Evolutionary conservation across 64 coral and sea anemone genomes (phyloP), one percentile per base, ranked within the genome.

Genomic region (Dendronephthya gigantea): DNA sequence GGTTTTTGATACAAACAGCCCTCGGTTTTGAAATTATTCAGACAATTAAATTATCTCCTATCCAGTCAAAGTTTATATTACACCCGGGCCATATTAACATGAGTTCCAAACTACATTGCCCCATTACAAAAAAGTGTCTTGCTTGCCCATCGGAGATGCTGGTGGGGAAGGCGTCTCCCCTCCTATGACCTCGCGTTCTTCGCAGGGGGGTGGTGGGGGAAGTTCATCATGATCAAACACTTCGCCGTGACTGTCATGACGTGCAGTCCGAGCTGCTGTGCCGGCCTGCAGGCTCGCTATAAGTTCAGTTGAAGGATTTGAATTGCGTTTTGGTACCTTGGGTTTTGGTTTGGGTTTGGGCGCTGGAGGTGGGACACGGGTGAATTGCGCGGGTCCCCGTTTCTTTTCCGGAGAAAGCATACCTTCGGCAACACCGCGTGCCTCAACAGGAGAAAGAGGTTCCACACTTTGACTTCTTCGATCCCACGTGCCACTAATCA

Each of bases 271-370:
- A 16, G 72, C 72, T 8, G 29, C 72, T 39, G 72, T 79, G 22
- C 72, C 72, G 13, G 72, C 72, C 37, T 79, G 72, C 32, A 79
- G 72, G 32, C 27, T 35, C 30, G 72, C 72, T 79, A 79, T 79
- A 33, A 79, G 72, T 79, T 79, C 72, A 16, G 72, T 79, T 28
- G 72, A 79, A 12, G 72, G 72, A 39, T 79, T 79, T 17, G 72
- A 79, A 39, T 79, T 79, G 10, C 72, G 72, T 79, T 79, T 79
- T 16, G 72, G 72, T 10, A 79, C 72, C 10, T 79, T 79, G 32
- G 72, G 72, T 35, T 79, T 79, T 0, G 72, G 72, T 35, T 79
- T 79, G 72, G 72, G 72, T 79, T 79, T 79, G 15, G 72, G 72
- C 15, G 72, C 72, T 0, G 72, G 72, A 6, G 72, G 72, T 17